Conservation (phyloP, 2,888 invertebrate species). For the Artemia sp. region DNA sequence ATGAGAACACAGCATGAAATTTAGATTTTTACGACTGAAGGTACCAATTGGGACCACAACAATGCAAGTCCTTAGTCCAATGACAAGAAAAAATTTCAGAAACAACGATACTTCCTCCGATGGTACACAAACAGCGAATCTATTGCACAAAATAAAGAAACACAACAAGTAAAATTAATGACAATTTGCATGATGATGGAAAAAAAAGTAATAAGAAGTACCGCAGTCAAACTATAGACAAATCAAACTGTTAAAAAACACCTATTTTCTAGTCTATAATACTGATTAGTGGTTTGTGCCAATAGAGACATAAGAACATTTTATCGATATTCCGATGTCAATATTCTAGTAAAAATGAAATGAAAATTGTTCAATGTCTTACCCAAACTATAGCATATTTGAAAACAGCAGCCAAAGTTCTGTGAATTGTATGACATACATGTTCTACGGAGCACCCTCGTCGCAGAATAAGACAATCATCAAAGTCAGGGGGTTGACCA, state of each 20-base stretch:
- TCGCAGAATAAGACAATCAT: slow-evolving; percentile 74
- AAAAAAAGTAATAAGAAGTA: not conserved
- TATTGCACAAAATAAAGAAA: too few species aligned
- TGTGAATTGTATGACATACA: slow-evolving; percentile 92
- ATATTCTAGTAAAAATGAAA: not conserved
- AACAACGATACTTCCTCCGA: too few species aligned
- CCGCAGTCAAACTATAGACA: not conserved
- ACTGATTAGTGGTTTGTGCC: too few species aligned
- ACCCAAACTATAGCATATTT: slow-evolving; percentile 94
- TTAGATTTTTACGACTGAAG: too few species aligned
- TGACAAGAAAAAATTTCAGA: too few species aligned
- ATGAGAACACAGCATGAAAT: too few species aligned
- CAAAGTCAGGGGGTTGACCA: slow-evolving; percentile 88
- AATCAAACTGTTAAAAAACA: too few species aligned
- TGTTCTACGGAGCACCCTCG: slow-evolving; percentile 82
- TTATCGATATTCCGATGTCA: not conserved
- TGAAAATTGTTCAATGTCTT: slow-evolving; percentile 28
- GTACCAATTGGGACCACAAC: too few species aligned
- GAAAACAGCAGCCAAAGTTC: slow-evolving; percentile 75
- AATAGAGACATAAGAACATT: not conserved
- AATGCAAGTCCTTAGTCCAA: too few species aligned
- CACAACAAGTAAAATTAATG: not conserved
- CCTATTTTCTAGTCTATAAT: too few species aligned
- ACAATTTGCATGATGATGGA: slow-evolving; percentile 1
- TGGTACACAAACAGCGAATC: too few species aligned